These are phyloP conservation scores for Geotrypetes seraphini DNA, from an alignment of 2,797 vertebrate species.

Conservation along the genomic window DNA sequence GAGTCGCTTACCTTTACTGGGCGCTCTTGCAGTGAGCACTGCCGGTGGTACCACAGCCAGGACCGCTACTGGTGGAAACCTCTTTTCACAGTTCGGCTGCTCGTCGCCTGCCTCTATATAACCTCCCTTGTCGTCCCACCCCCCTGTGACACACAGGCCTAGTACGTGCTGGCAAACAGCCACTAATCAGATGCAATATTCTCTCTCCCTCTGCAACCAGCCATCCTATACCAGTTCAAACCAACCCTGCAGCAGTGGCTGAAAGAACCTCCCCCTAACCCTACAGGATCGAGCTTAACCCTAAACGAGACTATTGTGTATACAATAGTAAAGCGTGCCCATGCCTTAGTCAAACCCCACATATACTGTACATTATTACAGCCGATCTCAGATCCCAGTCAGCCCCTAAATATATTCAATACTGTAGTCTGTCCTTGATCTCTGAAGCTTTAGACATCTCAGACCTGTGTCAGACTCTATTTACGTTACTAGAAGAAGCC, in stretches of 20 bases:
- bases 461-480: no score
- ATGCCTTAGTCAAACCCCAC: no score
- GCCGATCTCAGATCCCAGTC: no score
- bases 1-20: slow-evolving; percentile 1
- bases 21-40: slow-evolving; percentile 6
- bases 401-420: no score
- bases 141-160: background rate
- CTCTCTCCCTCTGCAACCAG: background rate
- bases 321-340: no score
- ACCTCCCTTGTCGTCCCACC: background rate
- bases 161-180: no score
- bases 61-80: background rate
- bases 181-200: background rate
- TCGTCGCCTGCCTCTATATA: background rate
- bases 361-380: no score
- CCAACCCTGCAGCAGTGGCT: background rate
- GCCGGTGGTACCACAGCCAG: slow-evolving; percentile 5
- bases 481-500: no score
- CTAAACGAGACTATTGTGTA: no score
- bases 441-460: no score
- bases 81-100: background rate
- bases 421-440: no score
- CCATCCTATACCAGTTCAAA: background rate
- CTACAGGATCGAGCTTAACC: no score
- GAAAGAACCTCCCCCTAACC: background rate